Conservation (phyloP, 2,797 vertebrate species). For the Spinibarbus caldwelli region DNA sequence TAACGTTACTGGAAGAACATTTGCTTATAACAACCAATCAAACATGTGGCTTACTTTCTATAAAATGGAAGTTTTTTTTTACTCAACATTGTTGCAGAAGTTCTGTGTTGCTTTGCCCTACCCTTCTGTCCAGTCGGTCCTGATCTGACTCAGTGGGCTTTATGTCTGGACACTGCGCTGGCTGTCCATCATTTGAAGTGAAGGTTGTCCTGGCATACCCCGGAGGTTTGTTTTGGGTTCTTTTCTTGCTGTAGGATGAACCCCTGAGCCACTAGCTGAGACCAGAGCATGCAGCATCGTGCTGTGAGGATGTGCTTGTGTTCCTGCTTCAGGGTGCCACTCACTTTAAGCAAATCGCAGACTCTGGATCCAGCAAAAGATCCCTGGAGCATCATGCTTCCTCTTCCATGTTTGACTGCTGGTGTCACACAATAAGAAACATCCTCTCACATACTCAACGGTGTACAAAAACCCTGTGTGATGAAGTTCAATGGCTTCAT, state of each 20-base stretch:
- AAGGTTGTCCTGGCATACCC: slow-evolving; percentile 5
- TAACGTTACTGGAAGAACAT: background rate
- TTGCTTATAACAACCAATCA: background rate
- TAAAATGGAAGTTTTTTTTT: background rate
- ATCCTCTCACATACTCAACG: background rate
- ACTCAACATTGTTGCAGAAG: slow-evolving; percentile 10
- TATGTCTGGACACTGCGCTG: background rate
- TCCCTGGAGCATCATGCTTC: background rate
- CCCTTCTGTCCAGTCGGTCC: background rate
- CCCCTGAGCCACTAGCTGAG: background rate
- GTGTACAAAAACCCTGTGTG: background rate
- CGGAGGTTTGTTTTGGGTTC: background rate
- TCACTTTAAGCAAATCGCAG: background rate
- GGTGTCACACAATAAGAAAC: background rate
- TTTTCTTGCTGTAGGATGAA: background rate
- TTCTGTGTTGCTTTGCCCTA: background rate
- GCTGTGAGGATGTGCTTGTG: background rate
- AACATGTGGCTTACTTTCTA: slow-evolving; percentile 2
- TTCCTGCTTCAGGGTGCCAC: background rate
- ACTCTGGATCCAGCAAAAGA: background rate
- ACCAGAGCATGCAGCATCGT: background rate
- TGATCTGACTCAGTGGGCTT: background rate
- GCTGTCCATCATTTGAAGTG: background rate
- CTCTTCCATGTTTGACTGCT: background rate
- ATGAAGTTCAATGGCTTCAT: background rate